Evolutionary conservation across 2,888 invertebrate genomes (phyloP).

Genomic region (Disparrhopalites patrizii): DNA sequence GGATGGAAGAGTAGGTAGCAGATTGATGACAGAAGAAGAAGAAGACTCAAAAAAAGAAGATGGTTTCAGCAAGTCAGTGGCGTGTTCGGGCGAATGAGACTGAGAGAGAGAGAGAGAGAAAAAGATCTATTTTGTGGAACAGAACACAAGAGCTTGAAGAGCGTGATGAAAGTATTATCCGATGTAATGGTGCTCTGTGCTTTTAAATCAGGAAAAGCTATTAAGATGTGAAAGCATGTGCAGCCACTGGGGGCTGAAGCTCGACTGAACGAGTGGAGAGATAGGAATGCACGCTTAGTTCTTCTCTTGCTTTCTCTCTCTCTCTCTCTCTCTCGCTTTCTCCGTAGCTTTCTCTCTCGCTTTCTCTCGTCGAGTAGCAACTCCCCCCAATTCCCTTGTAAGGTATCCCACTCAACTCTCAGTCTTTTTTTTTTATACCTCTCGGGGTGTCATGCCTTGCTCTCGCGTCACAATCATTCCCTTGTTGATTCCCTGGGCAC

Average conservation of each 20-base stretch:
- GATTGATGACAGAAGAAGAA: not conserved
- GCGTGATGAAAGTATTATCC: not conserved
- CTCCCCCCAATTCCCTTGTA: not conserved
- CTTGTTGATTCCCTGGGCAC: not conserved
- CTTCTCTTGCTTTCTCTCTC: not conserved
- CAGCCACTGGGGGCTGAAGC: constrained; percentile 33
- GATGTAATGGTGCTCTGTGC: not conserved
- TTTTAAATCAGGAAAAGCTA: not conserved
- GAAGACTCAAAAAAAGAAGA: not conserved
- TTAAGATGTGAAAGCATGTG: constrained; percentile 12
- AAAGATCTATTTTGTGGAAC: not conserved
- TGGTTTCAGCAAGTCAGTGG: no score
- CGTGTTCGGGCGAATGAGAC: no score
- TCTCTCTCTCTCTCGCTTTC: not conserved
- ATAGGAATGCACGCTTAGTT: not conserved
- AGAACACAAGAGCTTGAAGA: not conserved
- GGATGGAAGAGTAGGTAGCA: no score
- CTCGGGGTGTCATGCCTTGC: no score
- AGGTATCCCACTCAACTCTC: no score
- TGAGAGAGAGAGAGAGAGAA: not conserved
- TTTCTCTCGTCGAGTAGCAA: not conserved
- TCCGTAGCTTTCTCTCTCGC: not conserved
- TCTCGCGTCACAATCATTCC: not conserved
- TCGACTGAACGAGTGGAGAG: constrained; percentile 24
- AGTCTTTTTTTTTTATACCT: no score